Base-by-base conservation (phyloP, 35 echinoderm and acorn worm species). In the Apostichopus parvimensis region DNA sequence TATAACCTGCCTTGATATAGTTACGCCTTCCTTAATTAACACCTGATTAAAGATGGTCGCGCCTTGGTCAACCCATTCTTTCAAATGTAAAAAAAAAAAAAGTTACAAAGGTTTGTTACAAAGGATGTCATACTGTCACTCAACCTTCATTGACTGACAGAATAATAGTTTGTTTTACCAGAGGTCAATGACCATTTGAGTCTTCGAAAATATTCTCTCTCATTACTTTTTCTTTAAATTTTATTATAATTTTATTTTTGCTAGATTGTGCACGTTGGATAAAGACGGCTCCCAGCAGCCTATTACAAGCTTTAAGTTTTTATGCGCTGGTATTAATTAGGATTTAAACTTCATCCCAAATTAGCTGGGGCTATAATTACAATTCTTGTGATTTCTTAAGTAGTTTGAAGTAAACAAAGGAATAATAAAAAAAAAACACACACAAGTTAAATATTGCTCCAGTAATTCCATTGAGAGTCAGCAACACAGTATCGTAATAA, bases 281-380 rank as follows among this genome's bases (percentile, higher is more conserved):
- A 73, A 18, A 73, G 71, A 21, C 71, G 71, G 20, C 71, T 73
- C 71, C 71, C 71, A 18, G 71, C n/a, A 73, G 71, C 71, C 1
- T 73, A 73, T 60, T 60, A 28, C 26, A 28, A 18, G 71, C 71
- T 73, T 73, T 73, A 73, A n/a, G 17, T 6, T 73, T 17, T 6
- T n/a, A 17, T 73, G 71, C 71, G 71, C 71, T 18, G 14, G 71
- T 73, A 73, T 73, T 73, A 73, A 73, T 73, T 73, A 73, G n/a
- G 71, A 12, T 73, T 73, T 73, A 82, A 82, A 53, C 52, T 82
- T 56, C 56, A 56, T 56, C 15, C 54, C 14, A 82, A 82, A 82
- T 82, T 82, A 82, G 79, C 79, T 82, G 26, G 20, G 79, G 79
- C 79, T 82, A 55, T 82, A 82, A 82, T 82, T 82, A 73, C 79